A percentile compares a stretch with the other conserved stretches of the same genome.
These are phyloP conservation scores for Myopa tessellatipennis DNA, from an alignment of 2,888 invertebrate species.

Conservation along the genomic window DNA sequence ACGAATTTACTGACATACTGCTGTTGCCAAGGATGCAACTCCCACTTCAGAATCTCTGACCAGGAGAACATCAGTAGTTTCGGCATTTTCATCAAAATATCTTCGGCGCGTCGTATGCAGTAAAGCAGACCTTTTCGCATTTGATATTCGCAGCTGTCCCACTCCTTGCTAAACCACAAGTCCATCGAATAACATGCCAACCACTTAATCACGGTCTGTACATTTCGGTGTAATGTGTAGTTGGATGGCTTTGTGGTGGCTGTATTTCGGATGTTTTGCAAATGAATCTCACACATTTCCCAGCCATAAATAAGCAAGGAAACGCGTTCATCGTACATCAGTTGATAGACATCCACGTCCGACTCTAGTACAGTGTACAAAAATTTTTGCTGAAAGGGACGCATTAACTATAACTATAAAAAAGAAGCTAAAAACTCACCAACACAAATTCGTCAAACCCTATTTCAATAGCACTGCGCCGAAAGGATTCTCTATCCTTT, in stretches of 20 bases:
- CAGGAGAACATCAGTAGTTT: slow-evolving; percentile 56
- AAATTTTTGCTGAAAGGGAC: slow-evolving; percentile 51
- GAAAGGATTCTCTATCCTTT: slow-evolving; percentile 53
- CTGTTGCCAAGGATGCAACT: slow-evolving; percentile 56
- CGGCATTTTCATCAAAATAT: slow-evolving; percentile 50
- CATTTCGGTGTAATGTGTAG: slow-evolving; percentile 42
- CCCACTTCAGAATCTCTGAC: slow-evolving; percentile 54
- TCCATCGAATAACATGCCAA: slow-evolving; percentile 58
- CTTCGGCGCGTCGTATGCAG: slow-evolving; percentile 50
- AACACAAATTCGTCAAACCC: slow-evolving; percentile 59
- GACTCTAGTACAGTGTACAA: slow-evolving; percentile 51
- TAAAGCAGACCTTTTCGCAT: slow-evolving; percentile 51
- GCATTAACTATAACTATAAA: background rate
- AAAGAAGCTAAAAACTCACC: slow-evolving; percentile 49
- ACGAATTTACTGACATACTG: slow-evolving; percentile 52
- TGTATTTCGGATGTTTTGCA: slow-evolving; percentile 39
- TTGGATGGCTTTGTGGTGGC: slow-evolving; percentile 34
- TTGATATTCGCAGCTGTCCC: slow-evolving; percentile 51
- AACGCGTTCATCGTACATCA: slow-evolving; percentile 57
- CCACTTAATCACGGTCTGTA: slow-evolving; percentile 51
- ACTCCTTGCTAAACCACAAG: slow-evolving; percentile 60
- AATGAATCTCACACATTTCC: slow-evolving; percentile 55
- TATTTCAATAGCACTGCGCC: slow-evolving; percentile 53
- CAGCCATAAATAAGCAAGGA: slow-evolving; percentile 57
- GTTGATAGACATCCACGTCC: slow-evolving; percentile 58